Evolutionary conservation across 2,113 vertebrate species (phyloP).

Genomic region (Sylvilagus bachmani): DNA sequence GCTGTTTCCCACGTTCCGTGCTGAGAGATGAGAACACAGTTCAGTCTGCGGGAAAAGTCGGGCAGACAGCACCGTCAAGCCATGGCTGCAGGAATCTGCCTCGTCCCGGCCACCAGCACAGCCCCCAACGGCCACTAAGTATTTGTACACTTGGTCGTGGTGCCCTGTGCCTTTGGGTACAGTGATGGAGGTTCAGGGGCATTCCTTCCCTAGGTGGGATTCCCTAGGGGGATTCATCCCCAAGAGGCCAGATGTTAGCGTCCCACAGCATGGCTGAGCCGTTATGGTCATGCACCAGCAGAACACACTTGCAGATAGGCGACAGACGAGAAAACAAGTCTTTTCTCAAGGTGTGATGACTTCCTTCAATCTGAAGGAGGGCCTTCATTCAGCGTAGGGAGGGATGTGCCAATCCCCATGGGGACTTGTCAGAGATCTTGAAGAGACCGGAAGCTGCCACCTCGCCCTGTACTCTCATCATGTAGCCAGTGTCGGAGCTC

Average conservation of each 20-base stretch:
- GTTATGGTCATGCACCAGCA: not conserved
- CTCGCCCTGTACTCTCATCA: not conserved
- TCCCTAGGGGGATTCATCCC: not conserved
- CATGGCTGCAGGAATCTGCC: not conserved
- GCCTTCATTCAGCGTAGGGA: slow-evolving; percentile 5
- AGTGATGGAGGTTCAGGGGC: not conserved
- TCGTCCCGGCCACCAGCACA: not conserved
- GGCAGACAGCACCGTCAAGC: not conserved
- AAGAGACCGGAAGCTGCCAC: not conserved
- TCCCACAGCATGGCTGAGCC: not conserved
- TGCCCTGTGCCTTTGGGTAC: not conserved
- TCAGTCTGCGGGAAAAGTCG: not conserved
- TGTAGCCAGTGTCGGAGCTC: not conserved
- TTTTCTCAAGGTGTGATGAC: not conserved
- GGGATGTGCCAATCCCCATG: not conserved
- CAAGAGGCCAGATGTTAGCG: not conserved
- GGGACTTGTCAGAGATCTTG: not conserved
- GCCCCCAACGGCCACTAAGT: not conserved
- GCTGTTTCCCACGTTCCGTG: slow-evolving; percentile 46
- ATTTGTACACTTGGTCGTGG: not conserved
- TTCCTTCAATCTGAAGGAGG: not conserved
- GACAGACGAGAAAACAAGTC: not conserved
- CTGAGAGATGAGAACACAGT: not conserved
- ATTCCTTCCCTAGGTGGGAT: not conserved
- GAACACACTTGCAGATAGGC: not conserved